Base-by-base conservation (phyloP, 2,888 invertebrate species). In the Conops quadrifasciatus region DNA sequence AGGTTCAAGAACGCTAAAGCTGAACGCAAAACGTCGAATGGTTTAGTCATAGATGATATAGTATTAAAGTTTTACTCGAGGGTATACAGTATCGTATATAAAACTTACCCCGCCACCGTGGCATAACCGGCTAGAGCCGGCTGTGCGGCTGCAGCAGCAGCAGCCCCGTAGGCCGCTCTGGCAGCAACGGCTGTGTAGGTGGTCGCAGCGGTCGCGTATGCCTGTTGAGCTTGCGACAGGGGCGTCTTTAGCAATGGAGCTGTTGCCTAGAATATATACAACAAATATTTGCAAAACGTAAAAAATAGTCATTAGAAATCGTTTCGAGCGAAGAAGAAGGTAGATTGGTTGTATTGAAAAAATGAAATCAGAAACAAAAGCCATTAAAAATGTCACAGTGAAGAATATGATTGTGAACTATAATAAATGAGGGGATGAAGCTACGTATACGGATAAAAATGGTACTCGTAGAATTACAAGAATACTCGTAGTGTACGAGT, bases 161-260 rank as follows among this genome's bases (percentile, higher is more conserved):
- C 91, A 73, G 93, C 93, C 79, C 92, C 91, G 80, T 93, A 93
- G 77, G 94, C 94, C 77, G 94, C 94, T 78, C 94, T 89, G 77
- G 93, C 93, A 77, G 94, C 94, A 47, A 94, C 94, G 75, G 94
- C 93, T 83, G 94, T 93, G 87, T 94, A 94, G 76, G 93, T 93
- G 71, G 94, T 94, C 79, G 94, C 94, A 75, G 94, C 94, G 73
- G 94, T 94, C 83, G 94, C 94, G 83, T 94, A 94, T 80, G 93
- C 93, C 89, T 94, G 94, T 88, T 94, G 94, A 86, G 94, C 93
- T 86, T 84, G 84, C 76, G 84, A 93, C 87, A 93, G 88, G 85
- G 93, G 94, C 75, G 93, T 92, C 89, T 94, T 94, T 88, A 94
- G 88, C 87, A 94, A 89, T 72, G 94, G 94, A 79, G 91, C 90